Evolutionary conservation across 2,797 vertebrate genomes (phyloP), one percentile per base, ranked within the genome.

Genomic region (Hipposideros larvatus): DNA sequence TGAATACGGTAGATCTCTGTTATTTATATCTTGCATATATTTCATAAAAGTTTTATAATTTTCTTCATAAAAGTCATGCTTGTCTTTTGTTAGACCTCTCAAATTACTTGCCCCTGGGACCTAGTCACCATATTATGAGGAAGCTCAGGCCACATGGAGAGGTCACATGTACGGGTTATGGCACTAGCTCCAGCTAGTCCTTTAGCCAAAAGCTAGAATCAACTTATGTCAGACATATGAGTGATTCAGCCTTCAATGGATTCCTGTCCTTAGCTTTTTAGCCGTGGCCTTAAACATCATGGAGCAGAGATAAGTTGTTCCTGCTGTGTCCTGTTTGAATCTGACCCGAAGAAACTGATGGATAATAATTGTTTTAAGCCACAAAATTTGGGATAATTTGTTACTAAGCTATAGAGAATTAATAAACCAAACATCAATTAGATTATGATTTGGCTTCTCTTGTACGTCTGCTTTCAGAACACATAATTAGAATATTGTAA

Each of bases 401-500:
- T 94, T 87, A 78, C 26, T 77, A 43, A 91, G 51, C n/a, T 91
- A 28, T 66, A 91, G 55, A 88, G 91, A 88, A 43, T 77, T 46
- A 77, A 78, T 78, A 51, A 1, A 57, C 6, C n/a, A 78, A 15
- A 70, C 34, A 88, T 79, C 43, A 80, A 74, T 96, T 73, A 66
- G 71, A 65, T 78, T 88, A 43, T 61, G 48, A 66, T 89, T 92
- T 92, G 57, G 19, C 19, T 71, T 78, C 19, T 85, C n/a, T 41
- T 59, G 14, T 73, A 71, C 48, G 26, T 71, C 37, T 71, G 75
- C 41, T 55, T 59, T 61, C 57, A 51, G 71, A 66, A 93, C 21
- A 75, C 51, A 55, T 84, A 75, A 70, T 59, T 78, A 78, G 37
- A 48, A n/a, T 90, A 82, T 87, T 74, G 51, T 87, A 75, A 87